A percentile compares a stretch with the other conserved stretches of the same genome.
Conservation (phyloP, 2,797 vertebrate species). For the Gallinago nigripennis region DNA sequence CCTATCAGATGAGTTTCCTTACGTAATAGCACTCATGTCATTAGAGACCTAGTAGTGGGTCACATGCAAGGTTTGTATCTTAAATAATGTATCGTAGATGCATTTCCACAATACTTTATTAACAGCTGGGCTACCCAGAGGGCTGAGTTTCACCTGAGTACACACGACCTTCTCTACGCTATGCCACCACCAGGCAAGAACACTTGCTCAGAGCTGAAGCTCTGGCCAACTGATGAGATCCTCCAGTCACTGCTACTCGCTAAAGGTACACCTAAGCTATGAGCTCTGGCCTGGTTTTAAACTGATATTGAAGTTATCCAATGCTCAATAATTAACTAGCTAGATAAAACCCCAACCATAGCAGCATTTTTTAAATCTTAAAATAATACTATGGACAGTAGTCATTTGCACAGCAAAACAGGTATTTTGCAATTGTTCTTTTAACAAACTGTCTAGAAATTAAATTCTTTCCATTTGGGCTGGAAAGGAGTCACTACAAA, state of each 20-base stretch:
- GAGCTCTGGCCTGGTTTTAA: background rate
- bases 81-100: conserved; percentile 47
- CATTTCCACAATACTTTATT: background rate
- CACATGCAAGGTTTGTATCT: background rate
- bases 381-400: rapidly evolving
- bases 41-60: conserved; percentile 2
- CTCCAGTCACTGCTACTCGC: background rate
- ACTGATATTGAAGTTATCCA: background rate
- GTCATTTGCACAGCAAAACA: background rate
- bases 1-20: conserved; percentile 28
- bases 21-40: conserved; percentile 40
- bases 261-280: background rate
- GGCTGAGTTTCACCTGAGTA: background rate
- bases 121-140: background rate
- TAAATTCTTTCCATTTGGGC: rapidly evolving
- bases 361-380: background rate
- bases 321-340: background rate
- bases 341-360: background rate
- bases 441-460: background rate
- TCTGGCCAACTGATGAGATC: background rate
- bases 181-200: background rate
- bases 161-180: background rate
- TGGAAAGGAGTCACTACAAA: background rate
- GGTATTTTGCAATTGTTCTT: background rate
- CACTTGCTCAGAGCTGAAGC: background rate